Base-by-base conservation (phyloP, 2,888 invertebrate species). In the Xanthia icteritia region DNA sequence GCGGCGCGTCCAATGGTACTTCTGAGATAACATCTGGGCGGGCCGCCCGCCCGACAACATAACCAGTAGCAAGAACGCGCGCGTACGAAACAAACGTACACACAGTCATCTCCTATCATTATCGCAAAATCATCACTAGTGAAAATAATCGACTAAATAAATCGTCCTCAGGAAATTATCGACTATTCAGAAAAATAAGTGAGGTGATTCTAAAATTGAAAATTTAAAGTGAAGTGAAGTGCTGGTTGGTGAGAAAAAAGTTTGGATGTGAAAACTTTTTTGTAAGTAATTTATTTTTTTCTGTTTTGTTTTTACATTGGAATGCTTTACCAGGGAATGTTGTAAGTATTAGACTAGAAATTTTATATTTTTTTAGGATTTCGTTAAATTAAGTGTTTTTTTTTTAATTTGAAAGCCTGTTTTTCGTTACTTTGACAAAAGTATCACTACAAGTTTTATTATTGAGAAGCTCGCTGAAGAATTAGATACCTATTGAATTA, bases 21-120 rank as follows among this genome's bases (percentile, higher is more conserved):
- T 88, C 86, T 85, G 91, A 92, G 95, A 95, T 95, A 94, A 91
- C 93, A 93, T 93, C 94, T 93, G 93, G 95, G 95, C 95, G 95
- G 95, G 92, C 94, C 92, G 94, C 93, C 92, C 93, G 93, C 89
- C 90, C 87, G 86, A 84, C 81, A 77, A 68, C 77, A 80, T 87
- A 91, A 94, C 88, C 94, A 95, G 95, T 95, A 90, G 89, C 89
- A 83, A 89, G 67, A 89, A 79, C 89, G 92, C 93, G 92, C 93
- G 93, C 94, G 92, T 60, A 76, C 88, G 87, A 89, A 77, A 76
- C 90, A 86, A 91, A 94, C 95, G 94, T 92, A 87, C 84, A 75
- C 79, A 76, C 77, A 77, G 45, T 72, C 76, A 82, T 76, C 76
- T 77, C 72, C 73, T 71, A 71, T 70, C 72, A 84, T 45, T 73